phyloP scores from a whole-genome alignment of 2,888 invertebrate species.

The Cyaniris semiargus region DNA sequence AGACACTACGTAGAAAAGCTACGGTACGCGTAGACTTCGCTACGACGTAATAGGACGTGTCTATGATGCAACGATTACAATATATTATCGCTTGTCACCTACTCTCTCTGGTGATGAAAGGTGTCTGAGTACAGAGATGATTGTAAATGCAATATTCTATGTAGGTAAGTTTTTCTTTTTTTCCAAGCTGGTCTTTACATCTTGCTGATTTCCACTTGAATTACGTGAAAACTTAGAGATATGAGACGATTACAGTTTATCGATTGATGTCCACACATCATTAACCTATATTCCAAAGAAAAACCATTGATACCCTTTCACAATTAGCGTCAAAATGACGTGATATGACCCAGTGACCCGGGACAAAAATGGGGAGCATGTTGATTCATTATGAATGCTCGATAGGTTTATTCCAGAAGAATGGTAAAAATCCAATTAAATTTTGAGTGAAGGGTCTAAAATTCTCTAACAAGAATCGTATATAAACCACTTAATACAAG shows the following conservation, averaged over 20 bases:
- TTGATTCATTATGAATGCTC: neutral
- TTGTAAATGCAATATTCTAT: no score
- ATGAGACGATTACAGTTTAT: neutral
- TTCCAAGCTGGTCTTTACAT: neutral
- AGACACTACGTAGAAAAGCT: neutral
- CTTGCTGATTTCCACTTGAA: neutral
- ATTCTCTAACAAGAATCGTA: no score
- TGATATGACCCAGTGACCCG: slow-evolving; percentile 45
- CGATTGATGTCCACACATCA: neutral
- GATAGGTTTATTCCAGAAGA: no score
- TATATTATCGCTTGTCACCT: neutral
- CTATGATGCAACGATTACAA: neutral
- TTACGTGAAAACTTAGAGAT: neutral
- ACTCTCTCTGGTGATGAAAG: no score
- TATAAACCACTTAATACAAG: no score
- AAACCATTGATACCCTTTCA: neutral
- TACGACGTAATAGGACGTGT: neutral
- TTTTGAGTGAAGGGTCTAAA: no score
- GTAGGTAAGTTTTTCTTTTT: no score
- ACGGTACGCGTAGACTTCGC: neutral
- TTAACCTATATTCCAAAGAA: neutral
- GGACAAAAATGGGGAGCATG: slow-evolving; percentile 32
- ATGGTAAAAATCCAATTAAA: no score
- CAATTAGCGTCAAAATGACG: slow-evolving; percentile 34
- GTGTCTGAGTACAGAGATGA: no score